Base-by-base conservation (phyloP, 2,888 invertebrate genomes). In the Mesochorus sp. region DNA sequence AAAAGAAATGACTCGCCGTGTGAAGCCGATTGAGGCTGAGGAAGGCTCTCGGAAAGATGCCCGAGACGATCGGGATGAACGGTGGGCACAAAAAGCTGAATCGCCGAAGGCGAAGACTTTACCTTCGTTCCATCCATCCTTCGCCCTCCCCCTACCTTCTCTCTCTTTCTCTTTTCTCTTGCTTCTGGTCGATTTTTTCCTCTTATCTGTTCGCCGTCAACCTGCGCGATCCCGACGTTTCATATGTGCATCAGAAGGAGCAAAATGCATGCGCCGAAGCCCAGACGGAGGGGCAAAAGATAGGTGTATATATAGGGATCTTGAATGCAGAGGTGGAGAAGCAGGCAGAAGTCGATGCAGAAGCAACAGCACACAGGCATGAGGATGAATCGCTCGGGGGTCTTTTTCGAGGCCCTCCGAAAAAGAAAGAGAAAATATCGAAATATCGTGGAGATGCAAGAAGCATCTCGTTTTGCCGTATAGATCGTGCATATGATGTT, bases 41-140 rank as follows among this genome's bases (percentile, higher is more conserved):
- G 42, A 71, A 31, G 42, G 31, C 21, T 62, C 34, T 21, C 37
- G 47, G 53, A 72, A 57, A 47, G 10, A 21, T 49, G 64, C 49
- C 31, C 61, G 39, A 55, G 62, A 67, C 55, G 72, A 67, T 68
- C 49, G 59, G 76, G 76, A 79, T 68, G 72, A 72, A 67, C 62
- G 71, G 67, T 74, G 74, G 74, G 73, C 76, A 71, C 62, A 64
- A 83, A 82, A 85, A 83, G 83, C 82, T 83, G 83, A 81, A 83
- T 82, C 79, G 85, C 85, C 47, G 76, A 42, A 84, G 85, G 81
- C 77, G 80, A 74, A 81, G 76, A 73, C 64, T 62, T 74, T 68
- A 59, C 61, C 64, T 76, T 53, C 64, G 39, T 75, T 73, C 72
- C 51, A 76, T 79, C 79, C 62, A 72, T 74, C 76, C 74, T 76